Percentiles rank a stretch among this genome's conserved stretches.
Evolutionary conservation across 2,797 vertebrate species (phyloP).

Genomic region (Valencia hispanica): DNA sequence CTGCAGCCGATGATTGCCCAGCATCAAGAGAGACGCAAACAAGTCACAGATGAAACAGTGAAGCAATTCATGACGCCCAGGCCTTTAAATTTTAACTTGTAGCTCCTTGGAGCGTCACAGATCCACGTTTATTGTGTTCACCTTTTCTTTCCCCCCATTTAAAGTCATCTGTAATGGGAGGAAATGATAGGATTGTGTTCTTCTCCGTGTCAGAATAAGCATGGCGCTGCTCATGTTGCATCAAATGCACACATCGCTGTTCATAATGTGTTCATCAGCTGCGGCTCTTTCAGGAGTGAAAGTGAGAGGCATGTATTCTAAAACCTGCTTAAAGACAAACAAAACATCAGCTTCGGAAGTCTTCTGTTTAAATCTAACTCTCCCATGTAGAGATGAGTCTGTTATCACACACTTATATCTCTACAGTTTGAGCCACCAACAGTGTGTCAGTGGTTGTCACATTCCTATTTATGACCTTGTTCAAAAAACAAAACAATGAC

Average conservation of each 20-base stretch:
- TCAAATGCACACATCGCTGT: conserved; percentile 24
- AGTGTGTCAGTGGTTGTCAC: background rate
- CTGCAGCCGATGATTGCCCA: conserved; percentile 91
- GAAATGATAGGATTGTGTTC: background rate
- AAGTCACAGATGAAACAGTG: conserved; percentile 88
- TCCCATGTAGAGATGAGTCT: background rate
- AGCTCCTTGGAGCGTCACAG: conserved; percentile 41
- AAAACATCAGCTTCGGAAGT: conserved; percentile 1
- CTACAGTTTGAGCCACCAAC: background rate
- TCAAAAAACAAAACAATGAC: background rate
- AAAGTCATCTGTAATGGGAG: background rate
- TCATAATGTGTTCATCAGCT: conserved; percentile 20
- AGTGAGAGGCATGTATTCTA: conserved; percentile 28
- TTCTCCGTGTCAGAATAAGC: conserved; percentile 33
- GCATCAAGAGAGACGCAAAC: conserved; percentile 92
- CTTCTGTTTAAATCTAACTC: background rate
- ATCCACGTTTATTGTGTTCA: background rate
- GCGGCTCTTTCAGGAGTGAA: background rate
- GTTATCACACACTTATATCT: background rate
- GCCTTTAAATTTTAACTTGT: conserved; percentile 86
- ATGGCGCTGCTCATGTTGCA: conserved; percentile 29
- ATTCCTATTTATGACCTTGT: background rate
- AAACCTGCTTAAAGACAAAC: conserved; percentile 16
- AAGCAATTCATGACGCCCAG: conserved; percentile 92
- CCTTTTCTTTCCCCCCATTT: conserved; percentile 3